Evolutionary conservation across 2,113 vertebrate genomes (phyloP).

Genomic region (Trogon surrucura): DNA sequence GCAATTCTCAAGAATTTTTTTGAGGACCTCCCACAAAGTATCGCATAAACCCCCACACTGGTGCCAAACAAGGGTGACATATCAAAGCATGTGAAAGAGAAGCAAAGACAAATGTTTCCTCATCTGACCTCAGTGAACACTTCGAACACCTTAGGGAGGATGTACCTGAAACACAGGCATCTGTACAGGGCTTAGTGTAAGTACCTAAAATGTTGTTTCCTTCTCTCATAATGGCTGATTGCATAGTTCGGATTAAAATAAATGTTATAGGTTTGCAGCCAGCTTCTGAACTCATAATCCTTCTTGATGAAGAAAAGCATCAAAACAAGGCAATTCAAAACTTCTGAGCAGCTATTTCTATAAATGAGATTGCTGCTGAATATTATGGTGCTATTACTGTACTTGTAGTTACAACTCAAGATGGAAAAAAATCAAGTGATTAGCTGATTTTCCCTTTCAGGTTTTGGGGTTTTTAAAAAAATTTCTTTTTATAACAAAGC

Average conservation of each 20-base stretch:
- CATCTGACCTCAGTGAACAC: background rate
- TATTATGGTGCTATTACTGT: background rate
- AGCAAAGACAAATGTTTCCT: background rate
- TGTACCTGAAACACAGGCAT: background rate
- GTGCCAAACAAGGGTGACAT: background rate
- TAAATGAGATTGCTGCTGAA: background rate
- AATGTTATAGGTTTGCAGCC: accelerated
- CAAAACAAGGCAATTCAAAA: background rate
- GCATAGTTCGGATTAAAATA: background rate
- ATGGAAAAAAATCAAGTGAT: background rate
- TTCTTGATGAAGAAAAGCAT: background rate
- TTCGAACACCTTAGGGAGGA: background rate
- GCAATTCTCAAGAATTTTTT: background rate
- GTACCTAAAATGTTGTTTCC: background rate
- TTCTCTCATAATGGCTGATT: background rate
- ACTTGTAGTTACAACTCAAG: background rate
- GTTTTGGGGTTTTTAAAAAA: background rate
- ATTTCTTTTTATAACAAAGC: background rate
- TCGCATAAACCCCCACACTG: accelerated
- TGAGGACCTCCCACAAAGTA: background rate
- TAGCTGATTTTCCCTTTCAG: background rate
- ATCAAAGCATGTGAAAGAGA: background rate
- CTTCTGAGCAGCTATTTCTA: background rate
- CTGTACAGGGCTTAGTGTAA: background rate
- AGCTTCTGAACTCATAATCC: background rate